phyloP scores from a whole-genome alignment of 2,888 invertebrate species.

The Andricus quercusramuli region DNA sequence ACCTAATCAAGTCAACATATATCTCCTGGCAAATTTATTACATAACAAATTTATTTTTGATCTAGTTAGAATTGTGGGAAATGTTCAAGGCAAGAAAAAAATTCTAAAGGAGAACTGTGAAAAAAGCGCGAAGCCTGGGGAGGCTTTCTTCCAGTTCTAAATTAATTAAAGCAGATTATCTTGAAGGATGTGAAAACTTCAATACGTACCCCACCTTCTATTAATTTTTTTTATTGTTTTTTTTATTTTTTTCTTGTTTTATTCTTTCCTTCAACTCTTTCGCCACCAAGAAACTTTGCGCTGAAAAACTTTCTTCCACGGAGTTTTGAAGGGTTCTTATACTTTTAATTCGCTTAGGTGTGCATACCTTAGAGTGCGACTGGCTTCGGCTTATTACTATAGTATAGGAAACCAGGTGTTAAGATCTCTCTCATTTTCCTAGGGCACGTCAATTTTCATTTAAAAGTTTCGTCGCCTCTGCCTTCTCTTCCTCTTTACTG shows the following conservation, averaged over 20 bases:
- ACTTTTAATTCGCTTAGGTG: constrained; percentile 63
- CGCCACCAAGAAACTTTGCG: constrained; percentile 27
- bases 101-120: not conserved
- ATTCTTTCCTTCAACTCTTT: constrained; percentile 4
- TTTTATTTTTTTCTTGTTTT: constrained; percentile 10
- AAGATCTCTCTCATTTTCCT: constrained; percentile 44
- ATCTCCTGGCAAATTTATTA: no score
- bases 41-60: no score
- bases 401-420: constrained; percentile 33
- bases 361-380: constrained; percentile 25
- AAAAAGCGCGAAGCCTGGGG: not conserved
- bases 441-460: constrained; percentile 64
- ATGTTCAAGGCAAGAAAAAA: not conserved
- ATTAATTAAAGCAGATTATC: constrained; percentile 26
- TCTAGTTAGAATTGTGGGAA: not conserved
- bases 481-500: not conserved
- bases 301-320: not conserved
- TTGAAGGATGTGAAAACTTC: constrained; percentile 11
- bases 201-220: not conserved
- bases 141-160: not conserved
- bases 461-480: constrained; percentile 52
- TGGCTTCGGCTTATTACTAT: constrained; percentile 39
- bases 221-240: not conserved
- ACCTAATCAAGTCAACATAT: no score
- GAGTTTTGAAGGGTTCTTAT: constrained; percentile 46